These are phyloP conservation scores for Callionymus lyra DNA, from an alignment of 2,113 vertebrate species.

Conservation along the genomic window DNA sequence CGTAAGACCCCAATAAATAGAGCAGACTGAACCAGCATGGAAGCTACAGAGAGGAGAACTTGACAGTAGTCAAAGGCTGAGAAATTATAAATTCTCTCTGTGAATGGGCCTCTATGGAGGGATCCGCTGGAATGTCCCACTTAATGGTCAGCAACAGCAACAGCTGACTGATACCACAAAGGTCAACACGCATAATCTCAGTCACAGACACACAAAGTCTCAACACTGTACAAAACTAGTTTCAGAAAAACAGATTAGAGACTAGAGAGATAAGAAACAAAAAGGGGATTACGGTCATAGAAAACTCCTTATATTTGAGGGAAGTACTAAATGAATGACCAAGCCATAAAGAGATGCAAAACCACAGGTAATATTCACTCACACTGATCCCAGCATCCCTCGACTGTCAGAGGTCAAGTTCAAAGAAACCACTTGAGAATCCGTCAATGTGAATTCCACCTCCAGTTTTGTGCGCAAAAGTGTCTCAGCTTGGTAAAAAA, in stretches of 20 bases:
- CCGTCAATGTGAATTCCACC: too few relatives aligned
- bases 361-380: conserved; percentile 9
- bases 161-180: conserved; percentile 54
- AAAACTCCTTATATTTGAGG: too few relatives aligned
- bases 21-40: too few relatives aligned
- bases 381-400: conserved; percentile 1
- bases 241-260: conserved; percentile 9
- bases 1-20: too few relatives aligned
- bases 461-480: too few relatives aligned
- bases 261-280: background rate
- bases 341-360: too few relatives aligned
- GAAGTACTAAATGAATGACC: too few relatives aligned
- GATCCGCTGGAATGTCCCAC: conserved; percentile 41
- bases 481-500: background rate
- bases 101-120: conserved; percentile 32
- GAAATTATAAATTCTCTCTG: conserved; percentile 10
- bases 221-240: conserved; percentile 8
- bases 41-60: too few relatives aligned
- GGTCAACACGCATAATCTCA: conserved; percentile 47
- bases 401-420: conserved; percentile 24
- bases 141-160: conserved; percentile 36
- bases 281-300: too few relatives aligned
- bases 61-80: conserved; percentile 2
- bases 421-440: background rate
- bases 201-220: conserved; percentile 40